Conservation (phyloP, 1,140 invertebrate species). For the Venustaconcha ellipsiformis region DNA sequence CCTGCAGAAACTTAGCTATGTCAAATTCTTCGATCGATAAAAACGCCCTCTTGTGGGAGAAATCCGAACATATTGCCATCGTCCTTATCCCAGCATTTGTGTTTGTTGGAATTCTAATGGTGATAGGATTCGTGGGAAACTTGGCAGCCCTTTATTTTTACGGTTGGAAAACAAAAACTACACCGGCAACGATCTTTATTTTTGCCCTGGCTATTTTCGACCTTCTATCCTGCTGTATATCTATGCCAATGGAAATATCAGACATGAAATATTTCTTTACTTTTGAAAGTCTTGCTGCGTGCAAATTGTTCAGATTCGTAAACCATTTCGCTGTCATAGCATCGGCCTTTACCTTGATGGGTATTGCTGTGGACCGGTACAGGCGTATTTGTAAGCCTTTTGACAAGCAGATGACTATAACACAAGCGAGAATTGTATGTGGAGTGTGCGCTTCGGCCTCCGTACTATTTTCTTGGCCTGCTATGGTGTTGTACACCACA, state of each 20-base stretch:
- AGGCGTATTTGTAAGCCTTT: conserved; percentile 49
- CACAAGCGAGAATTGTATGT: conserved; percentile 9
- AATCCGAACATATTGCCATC: conserved; percentile 40
- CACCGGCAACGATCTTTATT: conserved; percentile 46
- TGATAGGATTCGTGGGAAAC: conserved; percentile 48
- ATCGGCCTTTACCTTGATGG: conserved; percentile 38
- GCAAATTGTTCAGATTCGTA: conserved; percentile 44
- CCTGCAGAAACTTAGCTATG: not conserved
- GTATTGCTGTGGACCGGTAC: conserved; percentile 52
- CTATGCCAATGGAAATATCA: conserved; percentile 50
- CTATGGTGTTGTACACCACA: conserved; percentile 23
- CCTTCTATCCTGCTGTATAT: conserved; percentile 47
- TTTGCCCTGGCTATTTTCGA: conserved; percentile 42
- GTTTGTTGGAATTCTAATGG: conserved; percentile 38
- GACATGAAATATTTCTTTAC: conserved; percentile 42
- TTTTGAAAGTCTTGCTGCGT: conserved; percentile 38
- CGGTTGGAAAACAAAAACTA: conserved; percentile 38
- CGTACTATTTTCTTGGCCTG: conserved; percentile 20
- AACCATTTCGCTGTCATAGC: conserved; percentile 50
- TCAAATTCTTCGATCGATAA: not conserved
- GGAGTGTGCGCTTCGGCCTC: conserved; percentile 12
- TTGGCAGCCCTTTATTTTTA: conserved; percentile 49
- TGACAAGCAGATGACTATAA: conserved; percentile 20
- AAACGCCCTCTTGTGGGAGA: conserved; percentile 18
- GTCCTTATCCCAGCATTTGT: conserved; percentile 40